Evolutionary conservation across 37 sponge, comb jelly and placozoan genomes (phyloP).

Genomic region (Agelas oroides): DNA sequence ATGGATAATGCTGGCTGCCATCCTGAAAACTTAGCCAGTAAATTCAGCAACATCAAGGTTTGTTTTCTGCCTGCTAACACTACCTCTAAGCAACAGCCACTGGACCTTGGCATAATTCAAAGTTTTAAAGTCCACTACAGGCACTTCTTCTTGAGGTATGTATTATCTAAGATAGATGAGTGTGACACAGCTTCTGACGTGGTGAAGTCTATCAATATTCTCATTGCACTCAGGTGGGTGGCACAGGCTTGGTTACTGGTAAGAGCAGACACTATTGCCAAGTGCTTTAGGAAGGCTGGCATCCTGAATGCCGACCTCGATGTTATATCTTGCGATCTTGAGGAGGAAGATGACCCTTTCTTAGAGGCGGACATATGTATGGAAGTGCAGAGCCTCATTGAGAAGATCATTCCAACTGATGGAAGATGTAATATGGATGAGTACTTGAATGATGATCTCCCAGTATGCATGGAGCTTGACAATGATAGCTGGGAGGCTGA

Average conservation of each 20-base stretch:
- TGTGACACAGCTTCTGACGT: slow-evolving; percentile 49
- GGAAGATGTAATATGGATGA: background rate
- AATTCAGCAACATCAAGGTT: slow-evolving; percentile 26
- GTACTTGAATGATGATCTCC: slow-evolving; percentile 8
- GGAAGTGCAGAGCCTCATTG: slow-evolving; percentile 1
- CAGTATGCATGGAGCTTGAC: too few relatives aligned
- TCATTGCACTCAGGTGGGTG: slow-evolving; percentile 69
- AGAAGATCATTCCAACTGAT: background rate
- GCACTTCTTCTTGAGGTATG: slow-evolving; percentile 18
- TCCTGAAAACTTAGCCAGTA: slow-evolving; percentile 1
- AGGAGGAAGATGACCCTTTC: slow-evolving; percentile 25
- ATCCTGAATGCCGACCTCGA: slow-evolving; percentile 2
- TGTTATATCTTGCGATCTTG: background rate
- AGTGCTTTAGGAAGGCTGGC: slow-evolving; percentile 70
- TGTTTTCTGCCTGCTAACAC: slow-evolving; percentile 56
- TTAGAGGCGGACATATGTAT: background rate
- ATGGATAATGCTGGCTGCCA: too few relatives aligned
- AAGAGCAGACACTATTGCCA: slow-evolving; percentile 42
- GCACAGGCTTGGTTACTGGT: slow-evolving; percentile 65
- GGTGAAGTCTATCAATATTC: slow-evolving; percentile 62
- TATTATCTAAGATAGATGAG: slow-evolving; percentile 61
- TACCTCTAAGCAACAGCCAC: slow-evolving; percentile 60
- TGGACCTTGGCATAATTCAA: slow-evolving; percentile 71
- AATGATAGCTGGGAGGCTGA: too few relatives aligned
- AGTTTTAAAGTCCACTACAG: slow-evolving; percentile 52